Conservation (phyloP, 2,888 invertebrate species). For the Galerucella pusilla region DNA sequence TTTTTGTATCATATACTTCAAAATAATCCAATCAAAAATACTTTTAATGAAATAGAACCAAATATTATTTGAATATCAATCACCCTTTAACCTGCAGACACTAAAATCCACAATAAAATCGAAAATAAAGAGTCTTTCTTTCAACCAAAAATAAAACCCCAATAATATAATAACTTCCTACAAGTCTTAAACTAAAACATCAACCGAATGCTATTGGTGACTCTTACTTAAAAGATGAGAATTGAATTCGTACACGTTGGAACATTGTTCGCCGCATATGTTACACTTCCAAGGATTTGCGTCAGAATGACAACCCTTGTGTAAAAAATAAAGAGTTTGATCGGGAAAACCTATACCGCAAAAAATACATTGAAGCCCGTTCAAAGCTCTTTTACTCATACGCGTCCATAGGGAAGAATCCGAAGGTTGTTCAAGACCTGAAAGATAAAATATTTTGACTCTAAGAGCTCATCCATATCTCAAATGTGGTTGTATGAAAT, state of each 20-base stretch:
- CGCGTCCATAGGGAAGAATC: constrained; percentile 64
- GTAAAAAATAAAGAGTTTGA: constrained; percentile 94
- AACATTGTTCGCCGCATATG: constrained; percentile 95
- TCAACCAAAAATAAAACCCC: background rate
- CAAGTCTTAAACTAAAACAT: background rate
- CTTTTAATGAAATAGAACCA: too few species aligned
- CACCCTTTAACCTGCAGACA: background rate
- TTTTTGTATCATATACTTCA: too few species aligned
- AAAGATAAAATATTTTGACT: background rate
- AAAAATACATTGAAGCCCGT: constrained; percentile 82
- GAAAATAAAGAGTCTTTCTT: background rate
- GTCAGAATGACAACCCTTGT: constrained; percentile 98
- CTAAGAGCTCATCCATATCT: too few species aligned
- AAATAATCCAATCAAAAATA: too few species aligned
- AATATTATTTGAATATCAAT: too few species aligned
- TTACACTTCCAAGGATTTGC: constrained; percentile 98
- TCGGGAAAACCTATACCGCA: constrained; percentile 97
- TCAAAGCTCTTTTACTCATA: constrained; percentile 67
- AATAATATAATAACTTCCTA: background rate
- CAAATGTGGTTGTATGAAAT: too few species aligned
- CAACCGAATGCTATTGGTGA: constrained; percentile 72
- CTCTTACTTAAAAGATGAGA: constrained; percentile 94
- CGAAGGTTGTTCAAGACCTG: constrained; percentile 66
- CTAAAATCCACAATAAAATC: background rate
- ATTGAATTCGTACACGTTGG: constrained; percentile 97